These are phyloP conservation scores for Mycalesis mineus DNA, from an alignment of 2,888 invertebrate genomes.

Conservation along the genomic window DNA sequence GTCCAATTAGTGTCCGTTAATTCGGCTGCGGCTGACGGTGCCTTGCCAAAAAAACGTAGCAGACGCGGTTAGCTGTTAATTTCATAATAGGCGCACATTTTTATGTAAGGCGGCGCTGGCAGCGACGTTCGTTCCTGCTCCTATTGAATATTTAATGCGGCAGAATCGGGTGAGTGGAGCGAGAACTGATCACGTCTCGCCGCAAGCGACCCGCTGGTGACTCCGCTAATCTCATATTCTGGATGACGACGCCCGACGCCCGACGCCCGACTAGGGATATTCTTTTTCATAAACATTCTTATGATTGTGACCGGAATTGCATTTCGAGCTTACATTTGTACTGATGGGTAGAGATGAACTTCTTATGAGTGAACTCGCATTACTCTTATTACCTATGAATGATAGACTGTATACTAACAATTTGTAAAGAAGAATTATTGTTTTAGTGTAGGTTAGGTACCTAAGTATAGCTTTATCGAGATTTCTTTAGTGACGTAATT, in stretches of 20 bases:
- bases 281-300: conserved; percentile 43
- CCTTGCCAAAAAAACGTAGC: conserved; percentile 62
- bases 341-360: neutral
- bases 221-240: conserved; percentile 63
- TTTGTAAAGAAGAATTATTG: too few relatives aligned
- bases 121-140: conserved; percentile 39
- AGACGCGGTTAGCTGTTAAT: conserved; percentile 67
- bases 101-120: conserved; percentile 58
- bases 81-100: conserved; percentile 77
- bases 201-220: conserved; percentile 40
- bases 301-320: conserved; percentile 25
- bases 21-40: conserved; percentile 69
- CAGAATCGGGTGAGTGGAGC: conserved; percentile 51
- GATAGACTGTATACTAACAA: too few relatives aligned
- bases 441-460: too few relatives aligned
- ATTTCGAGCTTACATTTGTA: neutral
- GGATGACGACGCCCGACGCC: too few relatives aligned
- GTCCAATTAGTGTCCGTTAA: conserved; percentile 77
- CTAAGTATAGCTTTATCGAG: too few relatives aligned
- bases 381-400: too few relatives aligned
- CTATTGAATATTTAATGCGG: conserved; percentile 70
- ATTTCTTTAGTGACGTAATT: too few relatives aligned
- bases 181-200: conserved; percentile 52
- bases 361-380: too few relatives aligned
- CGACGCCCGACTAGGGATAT: conserved; percentile 57